Evolutionary conservation across 2,113 vertebrate species (phyloP).

Genomic region (Suncus etruscus): DNA sequence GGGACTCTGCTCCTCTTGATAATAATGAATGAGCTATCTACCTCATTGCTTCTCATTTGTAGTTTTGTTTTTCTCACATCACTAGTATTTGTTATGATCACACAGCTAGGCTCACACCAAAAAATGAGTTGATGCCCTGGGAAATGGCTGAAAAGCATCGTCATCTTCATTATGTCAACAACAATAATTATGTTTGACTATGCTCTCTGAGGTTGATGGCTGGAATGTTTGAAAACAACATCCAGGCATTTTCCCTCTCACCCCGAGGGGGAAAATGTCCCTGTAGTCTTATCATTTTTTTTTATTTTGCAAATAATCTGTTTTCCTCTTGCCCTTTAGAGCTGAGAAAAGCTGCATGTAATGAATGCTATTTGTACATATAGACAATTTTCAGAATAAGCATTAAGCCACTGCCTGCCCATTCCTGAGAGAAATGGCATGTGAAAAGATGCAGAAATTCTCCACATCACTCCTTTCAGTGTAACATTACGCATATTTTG

Average conservation of each 20-base stretch:
- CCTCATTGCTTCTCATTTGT: slow-evolving; percentile 56
- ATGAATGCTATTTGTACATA: slow-evolving; percentile 69
- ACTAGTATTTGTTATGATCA: slow-evolving; percentile 12
- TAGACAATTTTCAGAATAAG: slow-evolving; percentile 65
- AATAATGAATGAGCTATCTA: neutral
- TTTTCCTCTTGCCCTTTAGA: slow-evolving; percentile 54
- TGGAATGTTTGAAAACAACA: slow-evolving; percentile 56
- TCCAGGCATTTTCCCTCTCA: slow-evolving; percentile 20
- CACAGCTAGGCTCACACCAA: slow-evolving; percentile 33
- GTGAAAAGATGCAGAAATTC: slow-evolving; percentile 30
- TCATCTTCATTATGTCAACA: slow-evolving; percentile 68
- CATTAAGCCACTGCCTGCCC: neutral
- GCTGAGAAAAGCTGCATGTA: slow-evolving; percentile 51
- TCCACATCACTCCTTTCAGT: neutral
- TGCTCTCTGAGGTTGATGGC: slow-evolving; percentile 1
- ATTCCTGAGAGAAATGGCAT: slow-evolving; percentile 44
- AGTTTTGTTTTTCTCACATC: slow-evolving; percentile 46
- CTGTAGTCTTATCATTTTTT: neutral
- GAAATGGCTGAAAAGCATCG: slow-evolving; percentile 54
- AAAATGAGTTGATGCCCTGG: slow-evolving; percentile 36
- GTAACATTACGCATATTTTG: slow-evolving; percentile 22
- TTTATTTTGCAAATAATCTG: slow-evolving; percentile 66
- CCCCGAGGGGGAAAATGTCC: neutral
- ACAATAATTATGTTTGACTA: slow-evolving; percentile 55
- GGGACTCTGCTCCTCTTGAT: neutral